Evolutionary conservation across 2,888 invertebrate genomes (phyloP), one percentile per base, ranked within the genome.

Genomic region (Dryococelus australis): DNA sequence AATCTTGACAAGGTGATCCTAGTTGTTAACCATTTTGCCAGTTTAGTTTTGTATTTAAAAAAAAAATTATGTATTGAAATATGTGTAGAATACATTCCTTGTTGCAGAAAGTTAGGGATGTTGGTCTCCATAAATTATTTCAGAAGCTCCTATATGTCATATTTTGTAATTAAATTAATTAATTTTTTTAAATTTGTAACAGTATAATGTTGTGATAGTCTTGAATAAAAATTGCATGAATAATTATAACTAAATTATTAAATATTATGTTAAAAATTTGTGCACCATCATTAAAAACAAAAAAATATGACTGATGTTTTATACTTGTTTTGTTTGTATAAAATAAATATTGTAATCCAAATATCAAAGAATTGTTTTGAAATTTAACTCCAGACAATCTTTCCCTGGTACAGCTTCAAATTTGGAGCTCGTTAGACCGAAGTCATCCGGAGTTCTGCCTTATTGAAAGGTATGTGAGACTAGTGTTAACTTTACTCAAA

Each of bases 321-420:
- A 85, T 85, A 51, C 28, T 28, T 28, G 47, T 26, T 85, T 85
- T 51, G 16, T 85, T 85, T 85, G 24, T 27, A 24, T 84, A 27
- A 26, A 51, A 51, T n/a, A 85, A 26, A 51, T 85, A 43, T 47
- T 51, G 85, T 85, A 85, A 51, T 51, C 3, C 12, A 85, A 85
- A 85, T 47, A 85, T 16, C 8, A 51, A 27, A 65, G 65, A 65
- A 65, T 65, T 65, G 16, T n/a, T 65, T 65, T 65, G 65, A 65
- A n/a, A 65, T 65, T 65, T 65, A 65, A 65, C n/a, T 28, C 28
- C 43, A 84, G 47, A 65, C 53, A 85, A 78, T 87, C 85, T 87
- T 84, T 85, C 84, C 87, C 53, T 81, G 87, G 65, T 84, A 84
- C 84, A 87, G 87, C 87, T 87, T 87, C 87, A 87, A 79, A 85